Percentiles rank a stretch among this genome's conserved stretches.
phyloP scores from a whole-genome alignment of 2,113 vertebrate genomes.

The Ornithorhynchus anatinus region DNA sequence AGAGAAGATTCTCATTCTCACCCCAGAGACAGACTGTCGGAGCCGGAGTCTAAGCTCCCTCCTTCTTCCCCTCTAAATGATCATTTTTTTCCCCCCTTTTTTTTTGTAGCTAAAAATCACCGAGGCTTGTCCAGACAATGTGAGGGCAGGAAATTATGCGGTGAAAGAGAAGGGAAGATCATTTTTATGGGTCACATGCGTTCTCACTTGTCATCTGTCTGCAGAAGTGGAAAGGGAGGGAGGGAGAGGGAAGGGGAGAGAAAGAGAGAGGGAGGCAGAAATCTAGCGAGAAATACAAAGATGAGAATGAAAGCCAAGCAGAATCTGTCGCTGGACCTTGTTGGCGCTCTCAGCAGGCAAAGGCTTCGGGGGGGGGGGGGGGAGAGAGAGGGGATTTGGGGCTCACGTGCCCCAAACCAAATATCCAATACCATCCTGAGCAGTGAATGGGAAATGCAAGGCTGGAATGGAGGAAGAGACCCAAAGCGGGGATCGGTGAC shows the following conservation, averaged over 20 bases:
- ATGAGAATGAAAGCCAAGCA: slow-evolving; percentile 45
- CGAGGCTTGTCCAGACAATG: slow-evolving; percentile 78
- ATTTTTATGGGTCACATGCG: slow-evolving; percentile 53
- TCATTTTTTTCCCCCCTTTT: slow-evolving; percentile 36
- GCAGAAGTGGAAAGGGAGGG: slow-evolving; percentile 6
- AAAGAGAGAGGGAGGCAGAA: slow-evolving; percentile 45
- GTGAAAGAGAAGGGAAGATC: slow-evolving; percentile 64
- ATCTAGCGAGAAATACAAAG: neutral
- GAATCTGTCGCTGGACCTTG: neutral
- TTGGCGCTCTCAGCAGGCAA: neutral
- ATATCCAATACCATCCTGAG: too few relatives aligned
- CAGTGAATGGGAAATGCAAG: too few relatives aligned
- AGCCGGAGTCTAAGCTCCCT: slow-evolving; percentile 5
- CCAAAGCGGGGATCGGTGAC: too few relatives aligned
- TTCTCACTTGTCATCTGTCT: slow-evolving; percentile 69
- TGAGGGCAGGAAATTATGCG: slow-evolving; percentile 62
- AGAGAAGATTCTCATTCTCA: slow-evolving; percentile 57
- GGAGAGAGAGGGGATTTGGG: neutral
- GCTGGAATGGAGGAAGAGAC: too few relatives aligned
- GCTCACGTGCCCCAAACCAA: too few relatives aligned
- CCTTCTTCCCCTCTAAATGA: slow-evolving; percentile 47
- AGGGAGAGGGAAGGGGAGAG: slow-evolving; percentile 41
- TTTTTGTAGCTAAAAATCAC: slow-evolving; percentile 84
- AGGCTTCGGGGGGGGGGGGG: too few relatives aligned
- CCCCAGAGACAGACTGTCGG: slow-evolving; percentile 36